A percentile compares a stretch with the other conserved stretches of the same genome.
Evolutionary conservation across 92 coral and sea anemone genomes (phyloP).

Genomic region (Meandrina meandrites): DNA sequence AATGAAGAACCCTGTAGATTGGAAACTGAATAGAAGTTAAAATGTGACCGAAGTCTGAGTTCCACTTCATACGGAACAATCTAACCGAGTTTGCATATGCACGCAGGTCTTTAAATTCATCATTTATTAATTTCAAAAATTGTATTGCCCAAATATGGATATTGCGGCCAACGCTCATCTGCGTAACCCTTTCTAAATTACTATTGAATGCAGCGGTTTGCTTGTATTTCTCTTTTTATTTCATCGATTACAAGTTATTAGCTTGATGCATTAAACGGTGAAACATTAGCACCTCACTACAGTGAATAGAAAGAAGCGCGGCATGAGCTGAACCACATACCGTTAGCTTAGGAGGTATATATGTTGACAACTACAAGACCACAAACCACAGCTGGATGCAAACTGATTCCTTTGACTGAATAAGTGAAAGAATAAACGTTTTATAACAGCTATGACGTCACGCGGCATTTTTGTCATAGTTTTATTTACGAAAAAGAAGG

Average conservation of each 20-base stretch:
- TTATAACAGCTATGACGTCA: too few species aligned
- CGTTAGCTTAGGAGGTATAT: neutral
- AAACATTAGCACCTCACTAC: neutral
- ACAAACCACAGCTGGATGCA: neutral
- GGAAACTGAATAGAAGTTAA: neutral
- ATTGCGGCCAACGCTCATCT: neutral
- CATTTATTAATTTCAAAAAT: slow-evolving; percentile 7
- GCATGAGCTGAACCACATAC: neutral
- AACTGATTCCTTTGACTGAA: neutral
- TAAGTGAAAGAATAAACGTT: too few species aligned
- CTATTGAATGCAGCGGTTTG: neutral
- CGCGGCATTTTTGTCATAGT: too few species aligned
- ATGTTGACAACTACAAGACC: neutral
- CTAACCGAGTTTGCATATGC: slow-evolving; percentile 25
- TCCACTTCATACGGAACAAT: neutral
- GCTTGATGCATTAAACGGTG: neutral
- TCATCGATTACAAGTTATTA: neutral
- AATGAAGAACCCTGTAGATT: neutral
- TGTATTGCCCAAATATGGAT: neutral
- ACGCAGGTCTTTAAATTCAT: slow-evolving; percentile 18
- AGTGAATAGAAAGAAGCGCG: neutral
- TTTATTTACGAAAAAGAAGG: too few species aligned
- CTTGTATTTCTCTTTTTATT: too few species aligned
- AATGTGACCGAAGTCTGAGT: neutral
- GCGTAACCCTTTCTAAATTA: neutral